phyloP scores from a whole-genome alignment of 2,797 vertebrate genomes.

The Lepus oiostolus region DNA sequence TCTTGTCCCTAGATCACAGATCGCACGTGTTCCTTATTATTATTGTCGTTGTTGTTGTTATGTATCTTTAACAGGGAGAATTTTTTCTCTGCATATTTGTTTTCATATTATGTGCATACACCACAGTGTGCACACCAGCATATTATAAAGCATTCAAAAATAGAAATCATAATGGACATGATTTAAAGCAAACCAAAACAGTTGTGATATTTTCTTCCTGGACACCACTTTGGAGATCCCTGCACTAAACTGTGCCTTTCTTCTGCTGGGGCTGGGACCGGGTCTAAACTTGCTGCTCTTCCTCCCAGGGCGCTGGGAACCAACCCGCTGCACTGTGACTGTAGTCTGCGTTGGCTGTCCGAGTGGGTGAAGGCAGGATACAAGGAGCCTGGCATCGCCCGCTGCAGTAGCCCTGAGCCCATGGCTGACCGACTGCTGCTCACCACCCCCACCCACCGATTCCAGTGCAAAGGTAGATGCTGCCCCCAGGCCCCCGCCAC shows the following conservation, averaged over 20 bases:
- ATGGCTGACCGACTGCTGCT: slow-evolving; percentile 98
- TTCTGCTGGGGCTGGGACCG: background rate
- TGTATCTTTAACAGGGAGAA: too few relatives aligned
- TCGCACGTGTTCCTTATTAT: background rate
- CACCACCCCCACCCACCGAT: slow-evolving; percentile 96
- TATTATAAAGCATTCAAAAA: background rate
- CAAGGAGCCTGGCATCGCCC: slow-evolving; percentile 99
- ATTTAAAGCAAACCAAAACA: background rate
- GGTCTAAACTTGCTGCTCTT: slow-evolving; percentile 28
- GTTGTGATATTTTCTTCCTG: slow-evolving; percentile 20
- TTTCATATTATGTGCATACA: background rate
- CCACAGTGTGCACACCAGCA: background rate
- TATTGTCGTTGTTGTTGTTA: background rate
- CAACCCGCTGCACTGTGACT: slow-evolving; percentile 98
- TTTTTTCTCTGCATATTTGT: background rate
- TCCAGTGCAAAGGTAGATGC: slow-evolving; percentile 96
- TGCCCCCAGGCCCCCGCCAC: background rate
- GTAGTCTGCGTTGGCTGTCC: slow-evolving; percentile 97
- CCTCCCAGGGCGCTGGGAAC: slow-evolving; percentile 95
- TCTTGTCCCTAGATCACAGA: background rate
- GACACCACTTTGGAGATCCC: background rate
- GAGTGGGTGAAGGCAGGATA: slow-evolving; percentile 99
- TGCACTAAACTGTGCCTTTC: background rate
- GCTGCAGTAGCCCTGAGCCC: slow-evolving; percentile 95
- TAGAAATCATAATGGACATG: background rate